These are phyloP conservation scores for Cossypha caffra DNA, from an alignment of 2,797 vertebrate species.

Conservation along the genomic window DNA sequence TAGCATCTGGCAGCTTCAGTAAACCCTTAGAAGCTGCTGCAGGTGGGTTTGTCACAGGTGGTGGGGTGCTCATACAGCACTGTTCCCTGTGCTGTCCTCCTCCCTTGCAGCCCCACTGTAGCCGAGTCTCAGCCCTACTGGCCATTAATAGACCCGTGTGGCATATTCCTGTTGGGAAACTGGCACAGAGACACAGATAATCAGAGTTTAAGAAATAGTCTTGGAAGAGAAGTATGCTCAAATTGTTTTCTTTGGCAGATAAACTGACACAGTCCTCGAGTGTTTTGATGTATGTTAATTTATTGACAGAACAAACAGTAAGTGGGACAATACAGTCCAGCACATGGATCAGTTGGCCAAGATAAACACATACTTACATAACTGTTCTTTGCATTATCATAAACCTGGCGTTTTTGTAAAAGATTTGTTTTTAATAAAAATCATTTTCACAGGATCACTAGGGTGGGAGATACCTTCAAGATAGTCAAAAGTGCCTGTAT, in stretches of 20 bases:
- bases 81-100: background rate
- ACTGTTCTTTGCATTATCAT: slow-evolving; percentile 49
- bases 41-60: background rate
- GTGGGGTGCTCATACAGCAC: background rate
- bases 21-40: background rate
- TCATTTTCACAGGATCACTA: background rate
- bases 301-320: slow-evolving; percentile 44
- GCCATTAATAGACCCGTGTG: background rate
- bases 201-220: background rate
- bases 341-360: background rate
- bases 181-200: background rate
- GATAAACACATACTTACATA: slow-evolving; percentile 7
- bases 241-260: slow-evolving; percentile 25
- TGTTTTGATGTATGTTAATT: slow-evolving; percentile 24
- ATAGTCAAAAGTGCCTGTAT: background rate
- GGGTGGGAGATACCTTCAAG: background rate
- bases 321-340: background rate
- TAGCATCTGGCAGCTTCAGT: background rate
- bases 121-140: background rate
- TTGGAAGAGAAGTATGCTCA: background rate
- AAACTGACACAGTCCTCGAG: background rate
- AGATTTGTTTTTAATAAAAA: slow-evolving; percentile 29
- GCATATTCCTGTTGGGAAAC: background rate
- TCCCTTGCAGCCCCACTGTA: background rate
- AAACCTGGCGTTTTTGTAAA: slow-evolving; percentile 18